Conservation (phyloP, 2,888 invertebrate genomes). For the Glyphotaelius pellucidus region DNA sequence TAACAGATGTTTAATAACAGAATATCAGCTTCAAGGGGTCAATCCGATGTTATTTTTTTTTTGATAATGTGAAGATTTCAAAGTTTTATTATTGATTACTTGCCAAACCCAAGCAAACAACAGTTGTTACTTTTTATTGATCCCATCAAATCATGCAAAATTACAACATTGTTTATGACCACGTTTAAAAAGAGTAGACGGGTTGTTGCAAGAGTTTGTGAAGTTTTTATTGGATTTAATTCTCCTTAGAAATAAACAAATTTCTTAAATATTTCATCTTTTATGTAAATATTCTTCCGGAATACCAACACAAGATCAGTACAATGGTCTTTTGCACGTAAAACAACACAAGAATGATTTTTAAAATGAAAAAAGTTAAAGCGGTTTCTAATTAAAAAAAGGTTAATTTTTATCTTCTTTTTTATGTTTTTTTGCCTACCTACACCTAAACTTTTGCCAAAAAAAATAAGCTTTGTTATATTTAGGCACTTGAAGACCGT, state of each 20-base stretch:
- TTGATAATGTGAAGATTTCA: neutral
- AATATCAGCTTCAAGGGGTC: neutral
- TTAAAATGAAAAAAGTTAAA: too few species aligned
- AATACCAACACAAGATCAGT: too few species aligned
- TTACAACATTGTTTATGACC: neutral
- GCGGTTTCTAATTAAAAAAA: too few species aligned
- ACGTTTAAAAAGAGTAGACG: neutral
- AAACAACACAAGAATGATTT: too few species aligned
- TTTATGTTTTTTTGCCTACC: too few species aligned
- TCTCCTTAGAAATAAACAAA: neutral
- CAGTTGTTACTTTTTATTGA: neutral
- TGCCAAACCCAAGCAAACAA: neutral
- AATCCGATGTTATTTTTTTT: neutral
- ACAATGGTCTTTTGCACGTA: too few species aligned
- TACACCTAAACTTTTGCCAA: too few species aligned
- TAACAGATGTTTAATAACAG: neutral
- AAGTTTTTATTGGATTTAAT: neutral
- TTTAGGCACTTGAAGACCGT: too few species aligned
- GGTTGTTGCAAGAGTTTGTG: neutral
- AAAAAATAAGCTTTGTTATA: too few species aligned
- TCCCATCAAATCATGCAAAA: neutral
- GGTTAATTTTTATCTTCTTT: too few species aligned
- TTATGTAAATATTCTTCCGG: neutral
- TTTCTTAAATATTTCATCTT: neutral
- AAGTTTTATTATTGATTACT: neutral